Evolutionary conservation across 2,113 vertebrate genomes (phyloP).

Genomic region (Rhegmatorhina hoffmannsi): DNA sequence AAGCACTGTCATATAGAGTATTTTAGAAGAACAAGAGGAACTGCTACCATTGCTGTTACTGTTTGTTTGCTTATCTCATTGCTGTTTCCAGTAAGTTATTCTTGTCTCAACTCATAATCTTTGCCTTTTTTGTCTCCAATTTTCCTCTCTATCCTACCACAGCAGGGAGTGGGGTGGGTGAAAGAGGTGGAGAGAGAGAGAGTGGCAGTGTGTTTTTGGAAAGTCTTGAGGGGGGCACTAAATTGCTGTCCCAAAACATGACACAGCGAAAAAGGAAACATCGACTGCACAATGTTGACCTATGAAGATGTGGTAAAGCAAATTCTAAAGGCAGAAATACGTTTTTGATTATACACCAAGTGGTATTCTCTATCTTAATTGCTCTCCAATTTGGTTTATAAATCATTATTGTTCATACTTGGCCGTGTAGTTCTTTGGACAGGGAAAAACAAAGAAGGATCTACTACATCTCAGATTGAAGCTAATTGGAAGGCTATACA

Average conservation of each 20-base stretch:
- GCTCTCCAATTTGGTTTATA: not conserved
- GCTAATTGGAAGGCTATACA: not conserved
- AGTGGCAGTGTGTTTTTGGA: not conserved
- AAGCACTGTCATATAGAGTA: not conserved
- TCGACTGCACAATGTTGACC: not conserved
- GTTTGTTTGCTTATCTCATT: not conserved
- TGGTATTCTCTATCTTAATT: not conserved
- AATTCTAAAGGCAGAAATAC: not conserved
- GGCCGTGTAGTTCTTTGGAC: not conserved
- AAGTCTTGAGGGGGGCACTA: not conserved
- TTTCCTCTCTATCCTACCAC: not conserved
- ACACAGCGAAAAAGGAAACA: not conserved
- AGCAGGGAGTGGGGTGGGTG: too few relatives aligned
- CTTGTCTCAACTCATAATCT: not conserved
- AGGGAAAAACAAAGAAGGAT: not conserved
- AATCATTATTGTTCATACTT: not conserved
- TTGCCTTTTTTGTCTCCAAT: not conserved
- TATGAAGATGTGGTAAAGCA: not conserved
- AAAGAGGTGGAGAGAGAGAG: accelerated
- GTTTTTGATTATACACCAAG: not conserved
- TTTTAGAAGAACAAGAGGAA: not conserved
- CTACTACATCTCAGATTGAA: not conserved
- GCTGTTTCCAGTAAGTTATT: not conserved
- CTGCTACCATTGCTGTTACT: accelerated
- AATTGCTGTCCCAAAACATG: accelerated